Evolutionary conservation across 1,140 invertebrate species (phyloP).

Genomic region (Pissodes strobi): DNA sequence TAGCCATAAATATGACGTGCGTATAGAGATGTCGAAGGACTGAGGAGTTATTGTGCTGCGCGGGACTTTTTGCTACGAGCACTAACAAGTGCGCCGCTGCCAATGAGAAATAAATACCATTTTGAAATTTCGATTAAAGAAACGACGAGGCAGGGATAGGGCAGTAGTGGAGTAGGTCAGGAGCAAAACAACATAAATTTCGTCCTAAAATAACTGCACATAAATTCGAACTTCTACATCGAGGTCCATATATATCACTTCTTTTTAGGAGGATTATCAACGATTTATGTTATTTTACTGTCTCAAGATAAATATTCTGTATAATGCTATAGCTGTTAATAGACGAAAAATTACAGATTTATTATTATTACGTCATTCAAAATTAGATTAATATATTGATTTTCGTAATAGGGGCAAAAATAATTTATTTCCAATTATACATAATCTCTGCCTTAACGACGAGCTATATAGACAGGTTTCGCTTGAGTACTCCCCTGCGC

Average conservation of each 20-base stretch:
- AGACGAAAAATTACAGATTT: too few species aligned
- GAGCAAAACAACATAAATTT: slow-evolving; percentile 20
- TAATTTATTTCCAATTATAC: too few species aligned
- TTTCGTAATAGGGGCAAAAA: too few species aligned
- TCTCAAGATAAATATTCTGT: too few species aligned
- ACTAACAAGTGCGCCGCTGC: slow-evolving; percentile 30
- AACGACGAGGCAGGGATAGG: neutral
- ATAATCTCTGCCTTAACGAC: too few species aligned
- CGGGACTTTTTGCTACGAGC: slow-evolving; percentile 28
- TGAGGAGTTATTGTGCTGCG: slow-evolving; percentile 38
- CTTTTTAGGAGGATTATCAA: neutral
- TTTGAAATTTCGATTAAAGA: slow-evolving; percentile 33
- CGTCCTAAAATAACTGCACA: neutral
- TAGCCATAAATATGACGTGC: slow-evolving; percentile 34
- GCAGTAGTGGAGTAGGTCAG: slow-evolving; percentile 4
- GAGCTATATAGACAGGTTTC: too few species aligned
- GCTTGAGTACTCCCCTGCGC: too few species aligned
- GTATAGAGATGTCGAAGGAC: slow-evolving; percentile 34
- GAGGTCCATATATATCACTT: neutral
- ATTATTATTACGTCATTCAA: too few species aligned
- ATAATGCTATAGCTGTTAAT: too few species aligned
- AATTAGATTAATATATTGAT: too few species aligned
- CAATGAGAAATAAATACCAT: slow-evolving; percentile 30
- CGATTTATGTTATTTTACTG: too few species aligned
- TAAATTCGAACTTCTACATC: neutral